phyloP scores from a whole-genome alignment of 2,113 vertebrate species.

The Gymnorhina tibicen region DNA sequence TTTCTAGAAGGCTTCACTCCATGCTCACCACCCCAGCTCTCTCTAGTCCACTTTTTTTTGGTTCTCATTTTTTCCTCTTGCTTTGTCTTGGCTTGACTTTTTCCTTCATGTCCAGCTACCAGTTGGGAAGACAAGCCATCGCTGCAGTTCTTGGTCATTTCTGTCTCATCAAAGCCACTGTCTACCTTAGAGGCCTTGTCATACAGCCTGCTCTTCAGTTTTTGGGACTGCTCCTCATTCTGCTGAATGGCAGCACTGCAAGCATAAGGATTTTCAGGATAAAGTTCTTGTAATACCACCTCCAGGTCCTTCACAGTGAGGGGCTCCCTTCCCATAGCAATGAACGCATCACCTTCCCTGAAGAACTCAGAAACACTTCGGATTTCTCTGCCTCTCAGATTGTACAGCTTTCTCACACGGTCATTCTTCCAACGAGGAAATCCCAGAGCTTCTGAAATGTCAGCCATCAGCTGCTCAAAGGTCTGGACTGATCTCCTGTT shows the following conservation, averaged over 20 bases:
- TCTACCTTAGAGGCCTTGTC: slow-evolving; percentile 77
- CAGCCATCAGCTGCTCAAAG: slow-evolving; percentile 87
- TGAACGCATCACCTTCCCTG: slow-evolving; percentile 84
- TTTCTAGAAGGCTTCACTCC: slow-evolving; percentile 27
- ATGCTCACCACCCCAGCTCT: slow-evolving; percentile 44
- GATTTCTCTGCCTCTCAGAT: slow-evolving; percentile 80
- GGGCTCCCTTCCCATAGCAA: slow-evolving; percentile 84
- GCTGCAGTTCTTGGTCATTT: not conserved
- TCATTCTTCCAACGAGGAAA: slow-evolving; percentile 90
- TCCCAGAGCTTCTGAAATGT: slow-evolving; percentile 92
- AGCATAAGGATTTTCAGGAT: slow-evolving; percentile 77
- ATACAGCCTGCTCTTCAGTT: slow-evolving; percentile 57
- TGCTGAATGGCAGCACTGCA: slow-evolving; percentile 60
- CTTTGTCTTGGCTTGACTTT: slow-evolving; percentile 37
- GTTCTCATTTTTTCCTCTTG: slow-evolving; percentile 53
- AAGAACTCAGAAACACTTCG: slow-evolving; percentile 88
- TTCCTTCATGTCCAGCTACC: slow-evolving; percentile 25
- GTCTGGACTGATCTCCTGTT: slow-evolving; percentile 89
- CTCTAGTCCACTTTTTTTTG: slow-evolving; percentile 67
- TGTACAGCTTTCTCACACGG: slow-evolving; percentile 87
- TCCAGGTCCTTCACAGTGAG: slow-evolving; percentile 81
- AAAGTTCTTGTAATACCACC: slow-evolving; percentile 85
- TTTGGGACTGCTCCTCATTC: slow-evolving; percentile 78
- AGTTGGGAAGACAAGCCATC: not conserved
- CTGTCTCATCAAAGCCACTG: slow-evolving; percentile 66